Evolutionary conservation across 2,797 vertebrate species (phyloP), one percentile per base, ranked within the genome.

Genomic region (Ctenosaura bakeri): DNA sequence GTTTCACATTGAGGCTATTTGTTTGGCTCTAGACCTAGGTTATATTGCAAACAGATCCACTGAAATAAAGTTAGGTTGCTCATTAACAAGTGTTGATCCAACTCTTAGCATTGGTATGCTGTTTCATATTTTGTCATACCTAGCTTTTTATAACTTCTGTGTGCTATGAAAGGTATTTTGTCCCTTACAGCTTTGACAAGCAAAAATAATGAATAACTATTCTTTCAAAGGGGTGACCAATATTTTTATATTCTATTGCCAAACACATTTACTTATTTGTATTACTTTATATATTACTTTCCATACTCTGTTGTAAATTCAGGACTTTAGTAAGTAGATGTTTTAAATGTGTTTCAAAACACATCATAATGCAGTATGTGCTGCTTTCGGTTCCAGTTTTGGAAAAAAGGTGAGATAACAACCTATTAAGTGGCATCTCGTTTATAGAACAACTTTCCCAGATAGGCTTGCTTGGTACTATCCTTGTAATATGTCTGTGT

Each of bases 281-380:
- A 29, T 46, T 35, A 26, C n/a, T 22, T 5, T 22, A 78, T 64
- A 1, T 26, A 69, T 69, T 38, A 78, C 7, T 76, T 86, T 64
- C 32, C n/a, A 4, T 93, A 3, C 91, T 2, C 26, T 62, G 69
- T 89, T 81, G 56, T 79, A 82, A 89, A 50, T 54, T 78, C 0
- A 86, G n/a, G 2, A 54, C 1, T 42, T 86, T 87, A 35, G 13
- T 90, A 29, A 74, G 0, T 38, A 76, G 35, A 74, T 24, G 10
- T 89, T 87, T 76, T 90, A 91, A 0, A 7, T 90, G 91, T 46
- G 92, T 56, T 71, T 71, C 73, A 32, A 56, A 56, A 10, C 5
- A 29, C 8, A 29, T 0, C 22, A 35, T 87, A 77, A 62, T 87
- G 20, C 9, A 64, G 59, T 46, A 26, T 12, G 2, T 32, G 66